These are phyloP conservation scores for Platysternon megacephalum DNA, from an alignment of 2,113 vertebrate species.

Conservation along the genomic window DNA sequence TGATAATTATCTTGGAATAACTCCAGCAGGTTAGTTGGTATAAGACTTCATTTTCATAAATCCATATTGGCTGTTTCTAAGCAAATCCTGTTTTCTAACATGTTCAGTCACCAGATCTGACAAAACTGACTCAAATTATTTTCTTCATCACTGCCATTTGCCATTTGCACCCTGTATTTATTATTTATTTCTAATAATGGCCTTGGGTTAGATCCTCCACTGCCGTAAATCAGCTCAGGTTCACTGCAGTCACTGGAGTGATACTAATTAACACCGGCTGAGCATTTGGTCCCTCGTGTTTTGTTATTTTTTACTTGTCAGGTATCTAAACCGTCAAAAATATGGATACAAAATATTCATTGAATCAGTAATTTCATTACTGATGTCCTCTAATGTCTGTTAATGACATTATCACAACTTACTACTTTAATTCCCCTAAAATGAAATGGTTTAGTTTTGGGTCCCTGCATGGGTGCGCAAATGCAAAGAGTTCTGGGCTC, in stretches of 20 bases:
- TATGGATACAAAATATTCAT: neutral
- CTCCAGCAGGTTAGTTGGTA: neutral
- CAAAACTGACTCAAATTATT: neutral
- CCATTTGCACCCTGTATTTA: neutral
- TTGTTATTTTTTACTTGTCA: conserved; percentile 6
- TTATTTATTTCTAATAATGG: neutral
- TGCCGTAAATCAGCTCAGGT: neutral
- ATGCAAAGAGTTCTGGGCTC: neutral
- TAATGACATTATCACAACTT: neutral
- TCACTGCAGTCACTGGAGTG: neutral
- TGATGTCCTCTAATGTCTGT: neutral
- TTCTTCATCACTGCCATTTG: neutral
- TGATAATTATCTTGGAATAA: neutral
- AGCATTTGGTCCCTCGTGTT: neutral
- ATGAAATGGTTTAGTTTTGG: neutral
- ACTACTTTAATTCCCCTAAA: neutral
- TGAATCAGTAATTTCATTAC: neutral
- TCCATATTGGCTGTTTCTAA: neutral
- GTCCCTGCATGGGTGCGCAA: neutral
- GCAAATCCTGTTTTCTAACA: rapidly evolving
- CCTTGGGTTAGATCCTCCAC: neutral
- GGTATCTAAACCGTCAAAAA: neutral
- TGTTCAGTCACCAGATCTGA: neutral
- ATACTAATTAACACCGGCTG: neutral
- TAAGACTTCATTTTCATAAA: neutral